Conservation (phyloP, 2,888 invertebrate genomes). For the Amorpha juglandis region DNA sequence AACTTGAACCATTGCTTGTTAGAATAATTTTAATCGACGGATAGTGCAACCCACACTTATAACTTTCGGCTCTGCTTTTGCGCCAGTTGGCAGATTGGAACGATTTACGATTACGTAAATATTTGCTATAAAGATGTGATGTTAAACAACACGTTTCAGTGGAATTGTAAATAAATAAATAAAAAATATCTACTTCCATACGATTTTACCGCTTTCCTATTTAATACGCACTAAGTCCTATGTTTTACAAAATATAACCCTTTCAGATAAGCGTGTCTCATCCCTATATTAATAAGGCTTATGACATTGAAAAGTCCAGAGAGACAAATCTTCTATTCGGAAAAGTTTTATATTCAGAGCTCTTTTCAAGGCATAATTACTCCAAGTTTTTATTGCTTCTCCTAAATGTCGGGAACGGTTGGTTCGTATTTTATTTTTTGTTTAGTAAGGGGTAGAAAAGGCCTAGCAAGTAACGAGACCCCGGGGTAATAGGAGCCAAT, state of each 20-base stretch:
- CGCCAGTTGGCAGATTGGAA: too few species aligned
- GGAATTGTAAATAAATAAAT: too few species aligned
- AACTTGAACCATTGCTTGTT: too few species aligned
- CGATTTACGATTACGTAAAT: too few species aligned
- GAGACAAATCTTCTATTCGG: slow-evolving; percentile 17
- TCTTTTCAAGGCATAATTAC: slow-evolving; percentile 28
- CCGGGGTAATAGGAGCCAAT: slow-evolving; percentile 38
- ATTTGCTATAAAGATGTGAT: too few species aligned
- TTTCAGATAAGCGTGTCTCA: neutral
- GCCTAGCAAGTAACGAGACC: slow-evolving; percentile 30
- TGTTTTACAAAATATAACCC: neutral
- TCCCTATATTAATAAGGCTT: neutral
- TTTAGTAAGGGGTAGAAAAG: slow-evolving; percentile 41
- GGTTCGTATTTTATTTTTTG: slow-evolving; percentile 42
- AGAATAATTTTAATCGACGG: too few species aligned
- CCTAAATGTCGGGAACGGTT: slow-evolving; percentile 32
- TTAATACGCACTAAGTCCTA: too few species aligned
- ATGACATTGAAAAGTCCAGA: slow-evolving; percentile 20
- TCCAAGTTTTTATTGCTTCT: slow-evolving; percentile 31
- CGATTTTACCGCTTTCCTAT: too few species aligned
- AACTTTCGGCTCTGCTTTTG: too few species aligned
- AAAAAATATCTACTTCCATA: too few species aligned
- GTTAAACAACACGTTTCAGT: too few species aligned
- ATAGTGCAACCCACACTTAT: too few species aligned
- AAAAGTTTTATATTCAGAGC: slow-evolving; percentile 14